Base-by-base conservation (phyloP, 2,113 vertebrate species). In the Dicrurus megarhynchus region DNA sequence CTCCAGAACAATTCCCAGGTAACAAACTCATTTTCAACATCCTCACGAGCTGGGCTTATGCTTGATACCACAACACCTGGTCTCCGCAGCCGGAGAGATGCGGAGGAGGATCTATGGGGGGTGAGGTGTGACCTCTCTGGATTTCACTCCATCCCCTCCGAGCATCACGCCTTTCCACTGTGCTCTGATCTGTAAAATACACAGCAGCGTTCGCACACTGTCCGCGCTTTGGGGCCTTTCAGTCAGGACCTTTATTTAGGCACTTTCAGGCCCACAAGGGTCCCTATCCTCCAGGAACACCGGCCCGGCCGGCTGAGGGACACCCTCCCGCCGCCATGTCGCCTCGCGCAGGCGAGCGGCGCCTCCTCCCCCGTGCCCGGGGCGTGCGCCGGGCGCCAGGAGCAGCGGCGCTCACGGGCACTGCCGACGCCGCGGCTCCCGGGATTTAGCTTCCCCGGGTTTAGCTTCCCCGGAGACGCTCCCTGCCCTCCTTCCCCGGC, bases 1-100 rank as follows among this genome's bases (percentile, higher is more conserved):
- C 33, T 44, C 20, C 13, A 28, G 37, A 28, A n/a, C 50, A 65
- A 11, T 21, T n/a, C 13, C 14, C 61, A 20, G 20, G 19, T 7
- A 67, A 69, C 33, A 5, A 28, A 19, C 27, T 64, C 12, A 16
- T 50, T 39, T 39, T 10, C 39, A 52, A 27, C 49, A 21, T 5
- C 47, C 32, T 16, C 23, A 12, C 4, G 7, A 60, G 44, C 2
- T 3, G 8, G 57, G 22, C 28, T 32, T 32, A 22, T 2, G 16
- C 32, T 14, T 4, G 30, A 16, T 57, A 39, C 16, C 15, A 4
- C 24, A 9, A 19, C n/a, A 2, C 0, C 3, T 0, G 6, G 3
- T 28, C 4, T 21, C 32, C 2, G 3, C 37, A 9, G 27, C 27
- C 20, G 10, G 27, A 18, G 67, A 16, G 46, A 19, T 3, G 39